Evolutionary conservation across 2,888 invertebrate species (phyloP).

Genomic region (Plusia festucae): DNA sequence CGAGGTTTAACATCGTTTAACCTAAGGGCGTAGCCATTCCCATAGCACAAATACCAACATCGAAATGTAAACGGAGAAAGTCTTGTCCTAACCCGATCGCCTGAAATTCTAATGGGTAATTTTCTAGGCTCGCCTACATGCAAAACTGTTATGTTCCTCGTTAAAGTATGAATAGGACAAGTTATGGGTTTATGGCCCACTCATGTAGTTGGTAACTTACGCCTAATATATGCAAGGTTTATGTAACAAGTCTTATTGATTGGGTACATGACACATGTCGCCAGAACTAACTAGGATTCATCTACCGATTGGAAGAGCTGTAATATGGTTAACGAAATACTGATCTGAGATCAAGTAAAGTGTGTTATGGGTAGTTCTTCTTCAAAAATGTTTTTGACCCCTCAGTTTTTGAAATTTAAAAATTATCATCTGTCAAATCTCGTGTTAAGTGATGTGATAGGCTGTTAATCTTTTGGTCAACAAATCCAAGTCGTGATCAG

Average conservation of each 20-base stretch:
- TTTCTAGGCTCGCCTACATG: conserved; percentile 58
- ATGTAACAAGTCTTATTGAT: conserved; percentile 7
- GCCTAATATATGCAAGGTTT: background rate
- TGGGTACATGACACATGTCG: conserved; percentile 3
- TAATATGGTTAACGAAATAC: too few relatives aligned
- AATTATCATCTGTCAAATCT: too few relatives aligned
- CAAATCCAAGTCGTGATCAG: too few relatives aligned
- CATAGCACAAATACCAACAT: conserved; percentile 83
- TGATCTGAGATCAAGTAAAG: too few relatives aligned
- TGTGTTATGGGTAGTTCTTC: too few relatives aligned
- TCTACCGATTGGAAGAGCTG: background rate
- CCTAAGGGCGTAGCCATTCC: conserved; percentile 75
- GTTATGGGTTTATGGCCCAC: background rate
- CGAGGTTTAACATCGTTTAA: conserved; percentile 70
- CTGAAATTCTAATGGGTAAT: conserved; percentile 76
- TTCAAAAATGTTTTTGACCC: too few relatives aligned
- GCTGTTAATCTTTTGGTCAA: too few relatives aligned
- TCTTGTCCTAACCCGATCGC: conserved; percentile 72
- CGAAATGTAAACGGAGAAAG: conserved; percentile 85
- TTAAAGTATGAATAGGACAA: conserved; percentile 31
- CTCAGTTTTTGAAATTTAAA: too few relatives aligned
- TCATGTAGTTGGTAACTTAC: background rate
- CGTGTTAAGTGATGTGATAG: too few relatives aligned
- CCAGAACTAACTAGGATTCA: background rate
- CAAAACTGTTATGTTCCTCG: conserved; percentile 52